These are phyloP conservation scores for Mohoua ochrocephala DNA, from an alignment of 2,113 vertebrate species.

Conservation along the genomic window DNA sequence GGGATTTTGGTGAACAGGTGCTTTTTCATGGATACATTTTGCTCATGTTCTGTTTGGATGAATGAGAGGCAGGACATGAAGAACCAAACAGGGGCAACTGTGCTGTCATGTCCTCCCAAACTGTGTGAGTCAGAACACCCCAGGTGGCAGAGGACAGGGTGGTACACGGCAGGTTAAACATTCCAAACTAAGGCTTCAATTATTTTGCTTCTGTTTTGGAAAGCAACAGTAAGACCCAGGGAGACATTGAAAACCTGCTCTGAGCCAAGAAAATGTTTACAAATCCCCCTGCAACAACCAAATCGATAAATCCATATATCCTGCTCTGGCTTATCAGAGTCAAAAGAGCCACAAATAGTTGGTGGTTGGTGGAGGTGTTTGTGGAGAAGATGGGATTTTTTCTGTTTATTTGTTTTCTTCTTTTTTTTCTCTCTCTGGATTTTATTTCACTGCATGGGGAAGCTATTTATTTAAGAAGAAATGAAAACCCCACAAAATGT, in stretches of 20 bases:
- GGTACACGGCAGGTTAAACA: not conserved
- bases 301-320: not conserved
- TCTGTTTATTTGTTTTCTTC: not conserved
- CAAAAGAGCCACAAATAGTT: not conserved
- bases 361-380: not conserved
- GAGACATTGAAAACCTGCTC: not conserved
- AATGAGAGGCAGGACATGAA: not conserved
- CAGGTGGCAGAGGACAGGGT: not conserved
- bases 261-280: not conserved
- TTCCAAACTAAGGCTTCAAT: not conserved
- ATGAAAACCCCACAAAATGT: not conserved
- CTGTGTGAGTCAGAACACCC: accelerated
- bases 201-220: not conserved
- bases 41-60: not conserved
- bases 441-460: not conserved
- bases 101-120: not conserved
- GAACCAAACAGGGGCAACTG: accelerated
- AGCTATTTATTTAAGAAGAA: not conserved
- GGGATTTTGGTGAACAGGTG: not conserved
- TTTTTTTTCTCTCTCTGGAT: not conserved
- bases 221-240: not conserved
- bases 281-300: not conserved
- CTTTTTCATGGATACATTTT: accelerated
- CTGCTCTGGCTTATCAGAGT: not conserved
- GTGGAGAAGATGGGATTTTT: not conserved